phyloP scores from a whole-genome alignment of 2,888 invertebrate species.

The Lymantria monacha region DNA sequence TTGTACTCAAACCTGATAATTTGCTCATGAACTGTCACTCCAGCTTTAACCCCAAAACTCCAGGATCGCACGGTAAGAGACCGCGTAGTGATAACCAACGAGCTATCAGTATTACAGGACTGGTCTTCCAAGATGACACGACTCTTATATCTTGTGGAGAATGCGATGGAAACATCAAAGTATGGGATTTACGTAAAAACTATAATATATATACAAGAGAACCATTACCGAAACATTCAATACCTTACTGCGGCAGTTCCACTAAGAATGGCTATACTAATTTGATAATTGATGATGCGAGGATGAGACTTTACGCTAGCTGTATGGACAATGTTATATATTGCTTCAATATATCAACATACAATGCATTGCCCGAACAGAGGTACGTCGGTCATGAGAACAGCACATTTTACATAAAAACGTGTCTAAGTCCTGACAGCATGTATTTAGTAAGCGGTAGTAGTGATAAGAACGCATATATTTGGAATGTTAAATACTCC shows the following conservation, averaged over 20 bases:
- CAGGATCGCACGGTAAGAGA: conserved; percentile 75
- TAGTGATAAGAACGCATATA: conserved; percentile 91
- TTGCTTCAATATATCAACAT: conserved; percentile 89
- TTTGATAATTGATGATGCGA: conserved; percentile 86
- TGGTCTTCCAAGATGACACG: conserved; percentile 90
- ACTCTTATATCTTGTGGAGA: conserved; percentile 93
- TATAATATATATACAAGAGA: conserved; percentile 86
- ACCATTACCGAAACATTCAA: conserved; percentile 86
- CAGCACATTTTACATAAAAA: conserved; percentile 92
- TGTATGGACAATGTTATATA: conserved; percentile 94
- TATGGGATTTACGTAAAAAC: conserved; percentile 93
- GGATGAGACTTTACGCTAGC: conserved; percentile 89
- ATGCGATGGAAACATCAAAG: conserved; percentile 92
- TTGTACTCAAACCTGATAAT: conserved; percentile 85
- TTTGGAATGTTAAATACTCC: conserved; percentile 88
- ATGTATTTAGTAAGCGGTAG: conserved; percentile 93
- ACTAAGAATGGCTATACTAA: conserved; percentile 89
- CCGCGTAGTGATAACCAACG: conserved; percentile 75
- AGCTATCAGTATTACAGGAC: conserved; percentile 90
- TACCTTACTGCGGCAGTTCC: conserved; percentile 88
- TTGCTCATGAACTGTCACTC: conserved; percentile 86
- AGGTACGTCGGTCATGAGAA: conserved; percentile 88
- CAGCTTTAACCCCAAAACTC: conserved; percentile 69
- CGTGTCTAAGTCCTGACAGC: conserved; percentile 90
- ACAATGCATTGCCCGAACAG: conserved; percentile 84